These are phyloP conservation scores for Temnothorax curvispinosus DNA, from an alignment of 1,140 invertebrate genomes.

Conservation along the genomic window DNA sequence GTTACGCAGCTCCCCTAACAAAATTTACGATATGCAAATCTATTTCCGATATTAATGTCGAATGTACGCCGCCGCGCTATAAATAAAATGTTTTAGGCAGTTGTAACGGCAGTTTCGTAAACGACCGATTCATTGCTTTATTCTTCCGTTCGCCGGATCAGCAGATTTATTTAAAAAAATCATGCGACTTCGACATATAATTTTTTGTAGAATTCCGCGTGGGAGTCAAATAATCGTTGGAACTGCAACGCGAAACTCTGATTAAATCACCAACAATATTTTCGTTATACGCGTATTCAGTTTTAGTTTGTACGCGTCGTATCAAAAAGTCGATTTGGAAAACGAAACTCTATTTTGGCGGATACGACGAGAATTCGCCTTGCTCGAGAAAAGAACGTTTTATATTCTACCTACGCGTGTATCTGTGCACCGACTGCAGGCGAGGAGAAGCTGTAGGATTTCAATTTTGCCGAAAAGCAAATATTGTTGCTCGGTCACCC, in stretches of 20 bases:
- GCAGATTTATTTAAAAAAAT: slow-evolving; percentile 37
- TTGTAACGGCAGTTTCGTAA: slow-evolving; percentile 32
- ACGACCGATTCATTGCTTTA: slow-evolving; percentile 47
- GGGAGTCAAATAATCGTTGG: slow-evolving; percentile 4
- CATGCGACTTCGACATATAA: slow-evolving; percentile 29
- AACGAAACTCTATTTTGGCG: slow-evolving; percentile 45
- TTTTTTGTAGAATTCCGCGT: background rate
- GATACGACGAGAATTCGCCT: background rate
- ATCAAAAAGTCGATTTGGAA: slow-evolving; percentile 41
- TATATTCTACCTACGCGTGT: slow-evolving; percentile 47
- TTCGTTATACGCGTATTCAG: slow-evolving; percentile 7
- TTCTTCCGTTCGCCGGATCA: slow-evolving; percentile 24
- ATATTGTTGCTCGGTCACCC: slow-evolving; percentile 56
- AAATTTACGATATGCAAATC: slow-evolving; percentile 55
- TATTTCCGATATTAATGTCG: slow-evolving; percentile 56
- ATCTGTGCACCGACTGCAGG: background rate
- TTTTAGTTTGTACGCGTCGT: background rate
- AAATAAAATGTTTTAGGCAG: slow-evolving; percentile 41
- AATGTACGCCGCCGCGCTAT: background rate
- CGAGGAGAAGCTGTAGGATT: slow-evolving; percentile 40
- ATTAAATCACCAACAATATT: slow-evolving; percentile 40
- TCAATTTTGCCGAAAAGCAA: slow-evolving; percentile 59
- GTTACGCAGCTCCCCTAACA: background rate
- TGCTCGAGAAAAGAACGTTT: slow-evolving; percentile 33
- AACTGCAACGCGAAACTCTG: background rate